phyloP scores from a whole-genome alignment of 2,797 vertebrate genomes.

The Rhyacichthys aspro region DNA sequence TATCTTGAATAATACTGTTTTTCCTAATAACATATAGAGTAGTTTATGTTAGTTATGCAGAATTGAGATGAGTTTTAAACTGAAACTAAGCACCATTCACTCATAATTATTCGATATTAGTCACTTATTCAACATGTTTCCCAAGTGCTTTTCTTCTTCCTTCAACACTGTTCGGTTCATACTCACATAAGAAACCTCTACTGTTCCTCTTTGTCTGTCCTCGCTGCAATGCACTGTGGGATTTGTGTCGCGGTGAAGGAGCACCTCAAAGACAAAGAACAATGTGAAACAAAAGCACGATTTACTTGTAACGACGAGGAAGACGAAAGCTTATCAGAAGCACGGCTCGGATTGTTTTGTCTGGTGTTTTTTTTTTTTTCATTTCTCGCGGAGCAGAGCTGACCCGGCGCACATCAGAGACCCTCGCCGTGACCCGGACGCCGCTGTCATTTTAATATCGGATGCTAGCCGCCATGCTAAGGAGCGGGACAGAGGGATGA shows the following conservation, averaged over 20 bases:
- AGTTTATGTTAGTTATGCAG: no score
- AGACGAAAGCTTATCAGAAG: constrained; percentile 28
- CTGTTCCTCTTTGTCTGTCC: constrained; percentile 16
- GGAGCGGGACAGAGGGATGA: constrained; percentile 89
- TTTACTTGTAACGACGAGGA: constrained; percentile 22
- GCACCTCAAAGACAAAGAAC: constrained; percentile 72
- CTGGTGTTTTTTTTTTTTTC: constrained; percentile 6
- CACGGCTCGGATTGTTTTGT: constrained; percentile 3
- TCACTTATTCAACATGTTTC: no score
- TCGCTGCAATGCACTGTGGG: constrained; percentile 53
- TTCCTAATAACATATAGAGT: no score
- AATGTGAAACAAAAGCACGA: constrained; percentile 67
- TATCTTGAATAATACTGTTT: no score
- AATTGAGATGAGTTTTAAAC: no score
- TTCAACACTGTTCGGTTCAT: no score
- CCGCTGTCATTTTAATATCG: constrained; percentile 98
- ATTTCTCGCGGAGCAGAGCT: constrained; percentile 28
- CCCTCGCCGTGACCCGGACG: constrained; percentile 36
- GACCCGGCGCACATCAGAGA: background rate
- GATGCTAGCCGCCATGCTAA: constrained; percentile 79
- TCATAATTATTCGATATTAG: no score
- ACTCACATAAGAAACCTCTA: constrained; percentile 9
- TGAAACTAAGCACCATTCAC: no score
- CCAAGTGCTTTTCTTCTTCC: no score
- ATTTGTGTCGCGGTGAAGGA: constrained; percentile 49